Evolutionary conservation across 2,113 vertebrate species (phyloP).

Genomic region (Manacus vitellinus): DNA sequence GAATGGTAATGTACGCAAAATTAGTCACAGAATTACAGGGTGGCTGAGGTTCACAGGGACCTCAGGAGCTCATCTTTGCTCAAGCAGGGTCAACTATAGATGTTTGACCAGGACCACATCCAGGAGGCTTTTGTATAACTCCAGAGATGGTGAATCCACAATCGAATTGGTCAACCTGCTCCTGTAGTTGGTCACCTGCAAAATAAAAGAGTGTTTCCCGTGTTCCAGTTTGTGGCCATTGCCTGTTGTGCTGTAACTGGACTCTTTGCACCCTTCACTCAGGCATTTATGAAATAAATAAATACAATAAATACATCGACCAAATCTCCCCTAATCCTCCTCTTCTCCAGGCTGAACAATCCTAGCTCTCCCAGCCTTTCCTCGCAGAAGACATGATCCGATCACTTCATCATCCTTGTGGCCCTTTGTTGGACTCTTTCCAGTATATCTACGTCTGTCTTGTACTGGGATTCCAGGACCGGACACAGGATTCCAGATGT

Average conservation of each 20-base stretch:
- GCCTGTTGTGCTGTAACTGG: neutral
- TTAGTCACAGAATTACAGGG: neutral
- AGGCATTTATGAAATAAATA: neutral
- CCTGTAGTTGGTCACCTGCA: neutral
- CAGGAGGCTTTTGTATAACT: neutral
- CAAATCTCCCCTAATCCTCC: neutral
- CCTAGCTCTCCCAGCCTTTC: neutral
- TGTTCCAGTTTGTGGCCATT: neutral
- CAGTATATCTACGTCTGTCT: neutral
- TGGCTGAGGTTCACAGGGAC: neutral
- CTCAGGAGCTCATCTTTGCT: neutral
- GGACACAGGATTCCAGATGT: neutral
- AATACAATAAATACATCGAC: neutral
- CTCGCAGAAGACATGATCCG: rapidly evolving
- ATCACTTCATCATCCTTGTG: neutral
- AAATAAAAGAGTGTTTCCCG: rapidly evolving
- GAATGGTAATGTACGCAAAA: neutral
- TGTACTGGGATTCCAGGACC: neutral
- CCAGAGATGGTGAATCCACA: no score
- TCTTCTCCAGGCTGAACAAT: neutral
- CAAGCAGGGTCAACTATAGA: neutral
- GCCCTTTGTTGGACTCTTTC: neutral
- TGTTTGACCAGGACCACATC: neutral
- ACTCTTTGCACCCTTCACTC: neutral
- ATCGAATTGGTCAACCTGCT: neutral